Evolutionary conservation across 1,140 invertebrate genomes (phyloP).

Genomic region (Drosophila sp.): DNA sequence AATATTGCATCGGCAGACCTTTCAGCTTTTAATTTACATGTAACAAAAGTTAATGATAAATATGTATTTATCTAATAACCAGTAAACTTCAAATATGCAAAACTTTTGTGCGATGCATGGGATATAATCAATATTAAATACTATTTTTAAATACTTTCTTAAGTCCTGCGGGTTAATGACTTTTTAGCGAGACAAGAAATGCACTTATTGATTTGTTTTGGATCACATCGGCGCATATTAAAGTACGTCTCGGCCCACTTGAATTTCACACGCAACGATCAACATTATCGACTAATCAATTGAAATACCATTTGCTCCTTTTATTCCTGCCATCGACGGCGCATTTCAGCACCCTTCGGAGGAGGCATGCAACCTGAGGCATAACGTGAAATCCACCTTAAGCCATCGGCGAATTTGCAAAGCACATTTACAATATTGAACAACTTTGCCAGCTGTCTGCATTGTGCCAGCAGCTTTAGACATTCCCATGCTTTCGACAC

Average conservation of each 20-base stretch:
- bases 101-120: too few relatives aligned
- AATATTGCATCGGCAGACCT: too few relatives aligned
- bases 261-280: conserved; percentile 50
- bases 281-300: conserved; percentile 70
- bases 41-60: too few relatives aligned
- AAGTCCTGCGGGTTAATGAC: too few relatives aligned
- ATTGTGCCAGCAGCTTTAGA: conserved; percentile 60
- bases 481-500: conserved; percentile 53
- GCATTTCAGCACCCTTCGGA: conserved; percentile 8
- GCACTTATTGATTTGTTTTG: too few relatives aligned
- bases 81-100: too few relatives aligned
- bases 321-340: conserved; percentile 18
- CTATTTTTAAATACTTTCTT: too few relatives aligned
- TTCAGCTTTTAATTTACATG: too few relatives aligned
- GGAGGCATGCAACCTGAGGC: conserved; percentile 3
- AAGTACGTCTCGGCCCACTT: background rate
- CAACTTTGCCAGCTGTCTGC: conserved; percentile 70
- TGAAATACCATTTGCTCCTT: conserved; percentile 46
- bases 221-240: background rate
- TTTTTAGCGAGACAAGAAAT: too few relatives aligned
- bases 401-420: conserved; percentile 47
- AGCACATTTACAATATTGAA: conserved; percentile 60
- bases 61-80: too few relatives aligned
- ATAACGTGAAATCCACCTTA: conserved; percentile 35
- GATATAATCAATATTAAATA: too few relatives aligned